These are phyloP conservation scores for Aphis gossypii DNA, from an alignment of 1,140 invertebrate species.

Conservation along the genomic window DNA sequence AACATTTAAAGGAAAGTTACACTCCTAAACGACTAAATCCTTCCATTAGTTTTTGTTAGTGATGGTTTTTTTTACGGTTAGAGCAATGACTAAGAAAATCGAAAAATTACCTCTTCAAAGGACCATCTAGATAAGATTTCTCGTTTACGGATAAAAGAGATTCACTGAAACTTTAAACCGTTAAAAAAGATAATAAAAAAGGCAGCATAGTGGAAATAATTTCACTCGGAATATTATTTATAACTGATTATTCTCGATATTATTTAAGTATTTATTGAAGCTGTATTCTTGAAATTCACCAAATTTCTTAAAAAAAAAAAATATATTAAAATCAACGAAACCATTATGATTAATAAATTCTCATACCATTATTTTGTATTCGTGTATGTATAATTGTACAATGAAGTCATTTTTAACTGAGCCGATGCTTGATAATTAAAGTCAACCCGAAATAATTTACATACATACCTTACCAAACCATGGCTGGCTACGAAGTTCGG, in stretches of 20 bases:
- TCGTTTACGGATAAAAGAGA: background rate
- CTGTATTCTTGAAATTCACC: background rate
- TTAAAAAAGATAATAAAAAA: background rate
- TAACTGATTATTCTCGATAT: background rate
- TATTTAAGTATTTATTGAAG: background rate
- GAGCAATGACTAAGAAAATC: background rate
- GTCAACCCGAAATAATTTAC: slow-evolving; percentile 2
- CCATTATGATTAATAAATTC: background rate
- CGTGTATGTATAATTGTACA: background rate
- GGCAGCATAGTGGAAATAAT: background rate
- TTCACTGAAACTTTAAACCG: background rate
- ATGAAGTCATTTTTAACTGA: background rate
- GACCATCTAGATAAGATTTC: background rate
- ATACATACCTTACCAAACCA: background rate
- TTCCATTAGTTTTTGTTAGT: background rate
- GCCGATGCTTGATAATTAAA: background rate
- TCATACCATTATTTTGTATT: background rate
- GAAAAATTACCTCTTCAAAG: background rate
- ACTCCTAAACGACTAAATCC: background rate
- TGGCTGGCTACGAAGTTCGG: background rate
- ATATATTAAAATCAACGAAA: background rate
- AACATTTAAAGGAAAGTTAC: background rate
- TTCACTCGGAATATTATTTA: background rate
- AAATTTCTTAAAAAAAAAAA: background rate
- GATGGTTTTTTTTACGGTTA: background rate